phyloP scores from a whole-genome alignment of 1,140 invertebrate genomes.

The Eubasilissa regina region DNA sequence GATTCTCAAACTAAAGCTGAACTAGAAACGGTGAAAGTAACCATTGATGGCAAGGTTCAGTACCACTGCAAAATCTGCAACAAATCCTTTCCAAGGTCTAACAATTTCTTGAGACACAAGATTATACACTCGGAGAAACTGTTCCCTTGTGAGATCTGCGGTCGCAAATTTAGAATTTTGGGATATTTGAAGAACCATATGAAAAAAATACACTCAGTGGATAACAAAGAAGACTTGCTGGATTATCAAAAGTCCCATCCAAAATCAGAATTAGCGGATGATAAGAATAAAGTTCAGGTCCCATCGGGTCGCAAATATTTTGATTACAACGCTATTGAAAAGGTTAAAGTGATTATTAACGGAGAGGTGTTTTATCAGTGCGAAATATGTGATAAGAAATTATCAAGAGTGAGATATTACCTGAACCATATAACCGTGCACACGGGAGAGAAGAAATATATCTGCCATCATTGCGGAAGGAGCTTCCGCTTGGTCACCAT shows the following conservation, averaged over 20 bases:
- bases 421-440: slow-evolving; percentile 76
- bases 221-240: slow-evolving; percentile 9
- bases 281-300: not conserved
- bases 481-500: slow-evolving; percentile 56
- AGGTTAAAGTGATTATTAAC: slow-evolving; percentile 67
- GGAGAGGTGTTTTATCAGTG: slow-evolving; percentile 74
- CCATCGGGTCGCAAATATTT: slow-evolving; percentile 59
- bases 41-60: slow-evolving; percentile 69
- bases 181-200: slow-evolving; percentile 29
- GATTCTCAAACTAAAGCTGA: slow-evolving; percentile 53
- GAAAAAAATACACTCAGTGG: slow-evolving; percentile 28
- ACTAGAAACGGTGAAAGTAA: slow-evolving; percentile 67
- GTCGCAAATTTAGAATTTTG: slow-evolving; percentile 22
- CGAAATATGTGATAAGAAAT: slow-evolving; percentile 73
- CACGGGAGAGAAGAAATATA: slow-evolving; percentile 46
- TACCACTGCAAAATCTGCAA: slow-evolving; percentile 62
- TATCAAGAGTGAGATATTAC: slow-evolving; percentile 75
- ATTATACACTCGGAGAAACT: slow-evolving; percentile 79
- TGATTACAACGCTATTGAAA: slow-evolving; percentile 65
- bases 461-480: slow-evolving; percentile 58
- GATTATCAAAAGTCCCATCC: slow-evolving; percentile 15
- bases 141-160: slow-evolving; percentile 28
- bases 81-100: slow-evolving; percentile 48
- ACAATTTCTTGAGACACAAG: slow-evolving; percentile 70
- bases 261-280: not conserved